Evolutionary conservation across 2,888 invertebrate genomes (phyloP).

Genomic region (Hofmannophila pseudospretella): DNA sequence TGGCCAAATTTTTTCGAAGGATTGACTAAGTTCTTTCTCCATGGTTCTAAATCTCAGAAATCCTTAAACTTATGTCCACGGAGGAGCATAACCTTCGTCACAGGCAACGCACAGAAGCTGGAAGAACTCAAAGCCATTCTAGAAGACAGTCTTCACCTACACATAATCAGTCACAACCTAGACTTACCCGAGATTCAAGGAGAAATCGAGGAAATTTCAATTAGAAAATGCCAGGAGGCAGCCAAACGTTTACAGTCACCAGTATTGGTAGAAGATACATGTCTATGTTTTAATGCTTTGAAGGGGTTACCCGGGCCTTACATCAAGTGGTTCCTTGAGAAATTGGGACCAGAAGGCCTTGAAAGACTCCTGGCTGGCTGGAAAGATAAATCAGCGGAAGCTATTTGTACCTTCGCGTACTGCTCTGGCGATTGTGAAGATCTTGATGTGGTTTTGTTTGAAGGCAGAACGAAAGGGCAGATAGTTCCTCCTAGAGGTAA

Average conservation of each 20-base stretch:
- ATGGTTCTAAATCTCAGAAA: too few species aligned
- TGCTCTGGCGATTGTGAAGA: conserved; percentile 48
- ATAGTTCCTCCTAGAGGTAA: conserved; percentile 32
- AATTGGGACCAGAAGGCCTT: conserved; percentile 87
- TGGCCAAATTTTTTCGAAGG: too few species aligned
- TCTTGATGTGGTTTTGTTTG: not conserved
- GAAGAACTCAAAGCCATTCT: not conserved
- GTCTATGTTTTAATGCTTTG: conserved; percentile 90
- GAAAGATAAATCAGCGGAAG: conserved; percentile 90
- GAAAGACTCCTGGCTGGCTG: conserved; percentile 81
- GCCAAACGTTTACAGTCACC: not conserved
- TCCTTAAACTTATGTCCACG: not conserved
- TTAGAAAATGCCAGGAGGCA: conserved; percentile 80
- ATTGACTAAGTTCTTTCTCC: too few species aligned
- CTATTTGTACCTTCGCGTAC: conserved; percentile 91
- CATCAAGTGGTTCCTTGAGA: conserved; percentile 94
- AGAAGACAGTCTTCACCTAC: not conserved
- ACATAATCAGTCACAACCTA: not conserved
- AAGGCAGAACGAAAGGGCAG: not conserved
- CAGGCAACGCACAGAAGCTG: not conserved
- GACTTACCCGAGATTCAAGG: not conserved
- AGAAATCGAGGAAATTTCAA: conserved; percentile 86
- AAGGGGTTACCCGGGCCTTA: conserved; percentile 85
- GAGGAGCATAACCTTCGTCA: not conserved
- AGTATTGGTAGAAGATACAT: conserved; percentile 88